Conservation (phyloP, 2,797 vertebrate genomes). For the Dendrocincla tyrannina region DNA sequence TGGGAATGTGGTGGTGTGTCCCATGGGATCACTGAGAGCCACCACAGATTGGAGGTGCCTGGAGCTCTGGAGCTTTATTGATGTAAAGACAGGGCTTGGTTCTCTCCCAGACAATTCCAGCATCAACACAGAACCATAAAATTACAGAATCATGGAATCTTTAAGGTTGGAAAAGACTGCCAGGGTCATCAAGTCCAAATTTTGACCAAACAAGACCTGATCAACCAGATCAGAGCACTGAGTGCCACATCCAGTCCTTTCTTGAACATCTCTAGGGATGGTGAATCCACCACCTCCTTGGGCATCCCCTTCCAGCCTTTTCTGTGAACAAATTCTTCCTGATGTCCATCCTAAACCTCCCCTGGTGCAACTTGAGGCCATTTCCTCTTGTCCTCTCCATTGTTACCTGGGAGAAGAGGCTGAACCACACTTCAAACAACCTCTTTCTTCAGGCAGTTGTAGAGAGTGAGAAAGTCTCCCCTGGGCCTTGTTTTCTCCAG, state of each 20-base stretch:
- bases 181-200: background rate
- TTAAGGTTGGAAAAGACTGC: background rate
- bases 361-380: rapidly evolving
- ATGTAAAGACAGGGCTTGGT: rapidly evolving
- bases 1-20: background rate
- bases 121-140: rapidly evolving
- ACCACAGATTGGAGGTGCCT: too few relatives aligned
- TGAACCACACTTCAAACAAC: too few relatives aligned
- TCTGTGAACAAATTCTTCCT: background rate
- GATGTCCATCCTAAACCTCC: background rate
- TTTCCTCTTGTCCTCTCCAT: background rate
- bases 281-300: background rate
- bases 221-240: background rate
- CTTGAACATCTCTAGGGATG: background rate
- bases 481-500: background rate
- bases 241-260: rapidly evolving
- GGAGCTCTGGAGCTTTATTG: rapidly evolving
- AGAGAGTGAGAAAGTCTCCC: rapidly evolving
- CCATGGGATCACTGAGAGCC: rapidly evolving
- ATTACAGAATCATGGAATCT: background rate
- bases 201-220: background rate
- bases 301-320: background rate
- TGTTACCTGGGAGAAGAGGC: background rate
- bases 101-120: background rate
- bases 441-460: background rate